These are phyloP conservation scores for Rugalucina vietnamica DNA, from an alignment of 2,888 invertebrate genomes.

Conservation along the genomic window DNA sequence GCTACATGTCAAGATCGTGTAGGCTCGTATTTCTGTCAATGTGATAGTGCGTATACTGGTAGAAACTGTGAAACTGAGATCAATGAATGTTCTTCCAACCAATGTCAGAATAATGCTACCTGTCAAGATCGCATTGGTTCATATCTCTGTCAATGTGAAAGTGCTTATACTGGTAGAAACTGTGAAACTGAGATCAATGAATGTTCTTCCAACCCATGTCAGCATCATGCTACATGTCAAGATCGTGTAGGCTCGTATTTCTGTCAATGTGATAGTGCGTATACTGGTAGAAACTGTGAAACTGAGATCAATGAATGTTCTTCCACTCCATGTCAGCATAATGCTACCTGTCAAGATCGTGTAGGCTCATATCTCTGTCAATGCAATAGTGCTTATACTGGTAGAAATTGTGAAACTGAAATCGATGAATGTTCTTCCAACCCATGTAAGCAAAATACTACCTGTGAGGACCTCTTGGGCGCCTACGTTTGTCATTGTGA, in stretches of 20 bases:
- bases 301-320: background rate
- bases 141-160: background rate
- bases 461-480: background rate
- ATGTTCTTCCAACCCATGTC: background rate
- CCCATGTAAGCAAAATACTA: background rate
- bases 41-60: background rate
- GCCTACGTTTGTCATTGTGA: background rate
- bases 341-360: too few species aligned
- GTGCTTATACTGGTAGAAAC: background rate
- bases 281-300: background rate
- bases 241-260: background rate
- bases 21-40: background rate
- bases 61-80: background rate
- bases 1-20: background rate
- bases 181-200: background rate
- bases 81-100: background rate
- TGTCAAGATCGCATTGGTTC: background rate
- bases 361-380: too few species aligned
- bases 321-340: too few species aligned
- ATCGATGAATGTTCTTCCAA: background rate
- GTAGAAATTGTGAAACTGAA: too few species aligned
- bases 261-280: background rate
- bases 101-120: background rate
- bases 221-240: background rate
- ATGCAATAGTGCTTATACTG: too few species aligned